Evolutionary conservation across 2,113 vertebrate species (phyloP), one percentile per base, ranked within the genome.

Genomic region (Channa maculata): DNA sequence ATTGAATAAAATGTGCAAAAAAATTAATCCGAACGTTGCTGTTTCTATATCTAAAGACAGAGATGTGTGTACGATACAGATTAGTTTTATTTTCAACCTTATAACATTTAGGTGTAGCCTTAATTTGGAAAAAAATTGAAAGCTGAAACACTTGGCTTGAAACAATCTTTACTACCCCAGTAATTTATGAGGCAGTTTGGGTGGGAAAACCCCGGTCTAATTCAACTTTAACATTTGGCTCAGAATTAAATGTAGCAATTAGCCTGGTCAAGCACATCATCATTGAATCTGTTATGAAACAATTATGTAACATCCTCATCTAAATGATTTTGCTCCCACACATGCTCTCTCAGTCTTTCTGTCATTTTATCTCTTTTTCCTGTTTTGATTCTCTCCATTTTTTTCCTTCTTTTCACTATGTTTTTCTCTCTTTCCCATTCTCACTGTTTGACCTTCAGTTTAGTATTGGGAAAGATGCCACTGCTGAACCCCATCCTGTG

Each of bases 261-360:
- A 82, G 36, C 64, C 68, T 8, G 37, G 67, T 80, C 67, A 80
- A 76, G 64, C 78, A 15, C 46, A 33, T 51, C 8, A 62, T 83
- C 44, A 78, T 41, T 54, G n/a, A 59, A 80, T 70, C 65, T 58
- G 65, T 83, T 84, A 70, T 79, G 70, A 82, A 90, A 87, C 63
- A 77, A 66, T 84, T 86, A 60, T 39, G 60, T 78, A 86, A 89
- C 45, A 73, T 83, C 65, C 51, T 77, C 69, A 65, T 70, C 57
- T 34, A 65, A 77, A 71, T 8, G 0, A 63, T 83, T 60, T 71
- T 34, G 12, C 83, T 75, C 77, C 71, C 68, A 65, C 79, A 45
- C 75, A 51, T 5, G 6, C 71, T 8, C 36, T 12, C 8, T 61
- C 36, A 44, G 51, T 64, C 8, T 51, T 36, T 65, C 7, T 15